phyloP scores from a whole-genome alignment of 2,797 vertebrate genomes.

The Artibeus jamaicensis region DNA sequence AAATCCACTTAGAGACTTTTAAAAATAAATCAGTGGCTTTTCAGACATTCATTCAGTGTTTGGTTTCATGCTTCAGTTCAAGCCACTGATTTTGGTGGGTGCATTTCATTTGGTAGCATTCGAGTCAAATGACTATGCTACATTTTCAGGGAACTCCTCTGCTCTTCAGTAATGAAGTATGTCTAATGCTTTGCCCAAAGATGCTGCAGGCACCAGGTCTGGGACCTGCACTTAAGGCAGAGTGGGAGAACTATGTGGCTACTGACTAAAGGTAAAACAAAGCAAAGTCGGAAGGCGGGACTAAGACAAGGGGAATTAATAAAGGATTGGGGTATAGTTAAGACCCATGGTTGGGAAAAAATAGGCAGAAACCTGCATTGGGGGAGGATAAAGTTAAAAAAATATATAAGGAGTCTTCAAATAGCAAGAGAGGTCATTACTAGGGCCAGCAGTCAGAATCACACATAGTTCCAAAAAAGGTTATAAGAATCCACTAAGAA shows the following conservation, averaged over 20 bases:
- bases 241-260: neutral
- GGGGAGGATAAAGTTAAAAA: neutral
- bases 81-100: neutral
- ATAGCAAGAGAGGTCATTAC: neutral
- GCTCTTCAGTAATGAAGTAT: neutral
- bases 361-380: neutral
- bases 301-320: neutral
- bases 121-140: conserved; percentile 5
- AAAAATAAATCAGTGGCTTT: conserved; percentile 48
- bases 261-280: neutral
- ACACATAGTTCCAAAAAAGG: neutral
- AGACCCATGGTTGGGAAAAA: neutral
- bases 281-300: neutral
- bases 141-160: neutral
- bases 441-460: neutral
- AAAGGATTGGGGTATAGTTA: neutral
- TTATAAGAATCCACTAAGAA: conserved; percentile 1
- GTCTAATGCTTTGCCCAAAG: neutral
- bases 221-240: neutral
- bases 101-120: neutral
- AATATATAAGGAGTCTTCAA: neutral
- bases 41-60: conserved; percentile 30
- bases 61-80: conserved; percentile 17
- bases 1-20: conserved; percentile 22
- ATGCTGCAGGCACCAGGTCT: neutral